Evolutionary conservation across 2,888 invertebrate species (phyloP).

Genomic region (Lithophane leautieri): DNA sequence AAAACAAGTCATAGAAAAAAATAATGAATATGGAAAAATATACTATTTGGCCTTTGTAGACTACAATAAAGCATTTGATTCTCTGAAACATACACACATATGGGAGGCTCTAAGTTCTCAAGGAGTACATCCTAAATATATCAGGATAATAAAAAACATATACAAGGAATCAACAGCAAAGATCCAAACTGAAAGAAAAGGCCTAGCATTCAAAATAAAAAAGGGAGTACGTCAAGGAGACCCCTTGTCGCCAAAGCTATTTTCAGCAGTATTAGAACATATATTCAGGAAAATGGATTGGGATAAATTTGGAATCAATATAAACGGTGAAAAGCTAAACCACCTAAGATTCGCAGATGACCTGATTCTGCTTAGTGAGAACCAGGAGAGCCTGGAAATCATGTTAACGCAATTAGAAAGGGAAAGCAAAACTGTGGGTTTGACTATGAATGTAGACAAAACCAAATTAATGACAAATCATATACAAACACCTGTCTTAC

Average conservation of each 20-base stretch:
- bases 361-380: too few species aligned
- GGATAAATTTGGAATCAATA: too few species aligned
- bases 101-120: not conserved
- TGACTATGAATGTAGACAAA: too few species aligned
- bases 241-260: not conserved
- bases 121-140: not conserved
- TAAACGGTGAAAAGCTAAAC: too few species aligned
- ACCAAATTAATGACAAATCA: too few species aligned
- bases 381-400: too few species aligned
- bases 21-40: not conserved
- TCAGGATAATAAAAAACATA: not conserved
- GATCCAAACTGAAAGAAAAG: not conserved
- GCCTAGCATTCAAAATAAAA: not conserved
- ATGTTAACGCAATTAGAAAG: too few species aligned
- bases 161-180: not conserved
- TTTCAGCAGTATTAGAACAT: not conserved
- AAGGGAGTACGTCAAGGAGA: not conserved
- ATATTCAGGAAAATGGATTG: not conserved
- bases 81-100: not conserved
- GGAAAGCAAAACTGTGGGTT: too few species aligned
- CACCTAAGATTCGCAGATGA: too few species aligned
- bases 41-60: not conserved
- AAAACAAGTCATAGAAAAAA: not conserved
- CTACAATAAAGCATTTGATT: not conserved
- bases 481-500: not conserved